Conservation (phyloP, 2,797 vertebrate genomes). For the Parauchenoglanis punctatus region DNA sequence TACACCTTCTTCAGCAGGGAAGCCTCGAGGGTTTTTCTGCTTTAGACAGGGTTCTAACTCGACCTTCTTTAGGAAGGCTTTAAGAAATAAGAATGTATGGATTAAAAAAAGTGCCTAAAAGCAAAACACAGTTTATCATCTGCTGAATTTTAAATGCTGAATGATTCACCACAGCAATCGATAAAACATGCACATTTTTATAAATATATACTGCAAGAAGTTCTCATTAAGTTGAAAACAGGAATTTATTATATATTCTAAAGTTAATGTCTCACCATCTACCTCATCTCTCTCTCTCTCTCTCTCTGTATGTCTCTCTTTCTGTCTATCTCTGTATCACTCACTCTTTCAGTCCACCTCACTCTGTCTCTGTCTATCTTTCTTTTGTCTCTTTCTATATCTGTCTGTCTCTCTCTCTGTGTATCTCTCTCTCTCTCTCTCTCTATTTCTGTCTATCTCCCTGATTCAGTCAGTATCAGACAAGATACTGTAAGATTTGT, state of each 20-base stretch:
- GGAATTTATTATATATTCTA: constrained; percentile 24
- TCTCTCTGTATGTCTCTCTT: not conserved
- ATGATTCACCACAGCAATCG: not conserved
- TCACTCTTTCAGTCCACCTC: not conserved
- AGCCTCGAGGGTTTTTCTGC: not conserved
- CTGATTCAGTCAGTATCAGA: constrained; percentile 69
- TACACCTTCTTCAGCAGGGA: not conserved
- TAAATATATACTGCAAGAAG: constrained; percentile 1
- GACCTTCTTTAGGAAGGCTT: not conserved
- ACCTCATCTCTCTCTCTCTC: not conserved
- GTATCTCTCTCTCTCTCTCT: not conserved
- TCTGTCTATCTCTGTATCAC: not conserved
- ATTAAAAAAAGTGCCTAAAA: not conserved
- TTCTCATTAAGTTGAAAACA: constrained; percentile 29
- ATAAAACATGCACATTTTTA: constrained; percentile 7
- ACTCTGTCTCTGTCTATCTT: not conserved
- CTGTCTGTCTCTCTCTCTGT: not conserved
- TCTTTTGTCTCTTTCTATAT: not conserved
- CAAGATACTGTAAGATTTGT: not conserved
- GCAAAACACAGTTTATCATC: not conserved
- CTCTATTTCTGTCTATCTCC: not conserved
- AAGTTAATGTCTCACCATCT: not conserved
- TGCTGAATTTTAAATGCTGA: constrained; percentile 2
- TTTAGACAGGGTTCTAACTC: not conserved
- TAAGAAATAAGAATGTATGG: not conserved